Percentiles rank a stretch among this genome's conserved stretches.
Evolutionary conservation across 2,113 vertebrate genomes (phyloP).

Genomic region (Tychaedon coryphoeus): DNA sequence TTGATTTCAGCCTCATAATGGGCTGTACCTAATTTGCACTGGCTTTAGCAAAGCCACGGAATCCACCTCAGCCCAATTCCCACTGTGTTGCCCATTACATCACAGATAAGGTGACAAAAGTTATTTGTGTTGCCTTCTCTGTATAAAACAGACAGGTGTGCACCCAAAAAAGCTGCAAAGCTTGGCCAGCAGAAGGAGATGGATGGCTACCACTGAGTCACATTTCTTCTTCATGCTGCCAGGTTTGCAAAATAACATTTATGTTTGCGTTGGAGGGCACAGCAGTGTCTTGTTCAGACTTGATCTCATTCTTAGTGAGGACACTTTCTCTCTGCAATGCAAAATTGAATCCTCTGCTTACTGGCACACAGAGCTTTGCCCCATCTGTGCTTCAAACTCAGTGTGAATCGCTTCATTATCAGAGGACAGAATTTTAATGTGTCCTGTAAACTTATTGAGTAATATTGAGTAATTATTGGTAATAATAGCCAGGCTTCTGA

Average conservation of each 20-base stretch:
- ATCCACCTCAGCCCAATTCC: neutral
- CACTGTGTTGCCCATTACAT: neutral
- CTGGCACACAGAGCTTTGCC: neutral
- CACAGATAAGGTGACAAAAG: neutral
- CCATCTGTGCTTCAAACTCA: neutral
- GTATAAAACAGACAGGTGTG: neutral
- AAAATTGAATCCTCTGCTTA: neutral
- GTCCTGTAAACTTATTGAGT: neutral
- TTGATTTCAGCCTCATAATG: neutral
- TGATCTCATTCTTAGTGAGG: neutral
- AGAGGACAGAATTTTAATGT: neutral
- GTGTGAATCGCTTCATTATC: neutral
- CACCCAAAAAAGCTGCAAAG: neutral
- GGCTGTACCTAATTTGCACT: neutral
- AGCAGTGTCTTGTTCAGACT: neutral
- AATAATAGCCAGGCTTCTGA: neutral
- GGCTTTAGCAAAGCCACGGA: neutral
- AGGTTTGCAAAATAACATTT: neutral
- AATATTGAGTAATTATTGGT: no score
- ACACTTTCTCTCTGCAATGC: neutral
- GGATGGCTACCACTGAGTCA: neutral
- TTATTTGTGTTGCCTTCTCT: accelerated
- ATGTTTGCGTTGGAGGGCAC: neutral
- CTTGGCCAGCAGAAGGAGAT: neutral
- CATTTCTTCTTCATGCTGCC: neutral